These are phyloP conservation scores for Axea sp. DNA, from an alignment of 2,888 invertebrate species.

Conservation along the genomic window DNA sequence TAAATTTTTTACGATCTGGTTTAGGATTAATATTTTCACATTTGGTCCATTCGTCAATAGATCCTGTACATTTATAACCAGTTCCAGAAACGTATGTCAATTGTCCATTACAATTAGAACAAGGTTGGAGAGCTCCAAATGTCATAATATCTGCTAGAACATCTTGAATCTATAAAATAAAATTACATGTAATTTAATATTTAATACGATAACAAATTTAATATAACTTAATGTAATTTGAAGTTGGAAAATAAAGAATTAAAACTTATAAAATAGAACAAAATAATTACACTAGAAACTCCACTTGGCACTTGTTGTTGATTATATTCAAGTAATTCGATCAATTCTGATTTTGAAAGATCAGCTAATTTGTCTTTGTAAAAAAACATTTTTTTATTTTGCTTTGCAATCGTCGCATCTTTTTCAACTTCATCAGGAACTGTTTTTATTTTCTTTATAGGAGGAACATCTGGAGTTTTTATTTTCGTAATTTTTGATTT, in stretches of 20 bases:
- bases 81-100: slow-evolving; percentile 84
- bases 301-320: slow-evolving; percentile 85
- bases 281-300: slow-evolving; percentile 82
- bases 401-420: slow-evolving; percentile 84
- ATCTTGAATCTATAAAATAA: slow-evolving; percentile 86
- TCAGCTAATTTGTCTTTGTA: slow-evolving; percentile 83
- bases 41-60: slow-evolving; percentile 93
- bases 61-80: slow-evolving; percentile 92
- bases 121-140: slow-evolving; percentile 91
- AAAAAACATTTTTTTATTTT: slow-evolving; percentile 86
- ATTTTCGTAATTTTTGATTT: slow-evolving; percentile 83
- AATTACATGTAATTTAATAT: too few relatives aligned
- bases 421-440: slow-evolving; percentile 82
- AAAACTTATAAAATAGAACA: too few relatives aligned
- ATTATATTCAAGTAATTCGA: slow-evolving; percentile 85
- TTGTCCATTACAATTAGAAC: slow-evolving; percentile 90
- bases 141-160: slow-evolving; percentile 90
- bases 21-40: slow-evolving; percentile 87
- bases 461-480: slow-evolving; percentile 81
- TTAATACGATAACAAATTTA: too few relatives aligned
- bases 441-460: slow-evolving; percentile 86
- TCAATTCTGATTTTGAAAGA: slow-evolving; percentile 83
- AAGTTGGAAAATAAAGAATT: too few relatives aligned
- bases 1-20: slow-evolving; percentile 87
- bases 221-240: too few relatives aligned